phyloP scores from a whole-genome alignment of 2,113 vertebrate genomes.

The Malurus melanocephalus region DNA sequence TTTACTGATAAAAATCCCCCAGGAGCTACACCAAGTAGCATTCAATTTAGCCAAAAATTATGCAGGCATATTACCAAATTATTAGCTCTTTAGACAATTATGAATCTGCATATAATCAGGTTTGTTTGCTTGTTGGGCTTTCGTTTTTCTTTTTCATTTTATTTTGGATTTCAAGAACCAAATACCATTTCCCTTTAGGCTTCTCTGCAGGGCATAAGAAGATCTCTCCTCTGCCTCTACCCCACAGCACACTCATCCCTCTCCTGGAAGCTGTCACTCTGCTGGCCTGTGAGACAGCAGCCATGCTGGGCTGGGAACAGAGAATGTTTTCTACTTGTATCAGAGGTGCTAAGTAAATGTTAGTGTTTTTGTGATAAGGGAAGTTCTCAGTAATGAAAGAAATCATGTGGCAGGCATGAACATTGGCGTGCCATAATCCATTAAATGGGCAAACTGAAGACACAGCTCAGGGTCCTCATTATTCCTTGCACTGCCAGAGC shows the following conservation, averaged over 20 bases:
- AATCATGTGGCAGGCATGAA: not conserved
- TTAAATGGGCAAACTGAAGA: not conserved
- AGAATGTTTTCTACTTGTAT: not conserved
- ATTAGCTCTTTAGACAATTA: conserved; percentile 15
- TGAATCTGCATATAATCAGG: not conserved
- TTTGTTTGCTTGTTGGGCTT: not conserved
- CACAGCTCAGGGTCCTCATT: not conserved
- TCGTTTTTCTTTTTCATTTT: not conserved
- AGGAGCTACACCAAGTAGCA: conserved; percentile 25
- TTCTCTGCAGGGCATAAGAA: not conserved
- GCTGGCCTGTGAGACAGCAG: not conserved
- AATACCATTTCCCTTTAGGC: conserved; percentile 31
- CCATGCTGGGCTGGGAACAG: not conserved
- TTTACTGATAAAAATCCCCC: conserved; percentile 45
- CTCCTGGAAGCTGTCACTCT: not conserved
- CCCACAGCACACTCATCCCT: not conserved
- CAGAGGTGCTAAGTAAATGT: not conserved
- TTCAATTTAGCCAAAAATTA: conserved; percentile 19
- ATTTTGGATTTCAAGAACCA: not conserved
- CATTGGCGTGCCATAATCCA: not conserved
- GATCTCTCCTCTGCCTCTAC: not conserved
- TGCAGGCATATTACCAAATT: conserved; percentile 37
- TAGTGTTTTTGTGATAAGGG: not conserved
- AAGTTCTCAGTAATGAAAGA: not conserved
- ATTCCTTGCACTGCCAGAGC: not conserved